A percentile compares a stretch with the other conserved stretches of the same genome.
phyloP scores from a whole-genome alignment of 2,888 invertebrate genomes.

The Embidobia sp. region DNA sequence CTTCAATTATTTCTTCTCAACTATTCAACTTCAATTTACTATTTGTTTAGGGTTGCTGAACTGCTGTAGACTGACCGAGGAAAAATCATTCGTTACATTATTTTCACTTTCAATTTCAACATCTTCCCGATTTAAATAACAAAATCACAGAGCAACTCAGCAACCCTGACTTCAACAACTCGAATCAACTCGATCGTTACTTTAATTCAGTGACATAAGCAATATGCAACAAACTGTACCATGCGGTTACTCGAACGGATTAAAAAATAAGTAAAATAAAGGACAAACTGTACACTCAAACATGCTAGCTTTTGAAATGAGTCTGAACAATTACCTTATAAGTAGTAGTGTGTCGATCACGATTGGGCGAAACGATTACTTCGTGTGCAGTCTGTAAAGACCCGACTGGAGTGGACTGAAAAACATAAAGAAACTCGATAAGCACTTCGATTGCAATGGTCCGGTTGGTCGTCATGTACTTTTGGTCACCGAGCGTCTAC shows the following conservation, averaged over 20 bases:
- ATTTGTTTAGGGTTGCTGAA: no score
- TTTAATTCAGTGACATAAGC: slow-evolving; percentile 49
- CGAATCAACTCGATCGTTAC: slow-evolving; percentile 10
- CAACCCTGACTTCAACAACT: slow-evolving; percentile 1
- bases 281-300: slow-evolving; percentile 25
- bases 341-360: slow-evolving; percentile 91
- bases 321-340: slow-evolving; percentile 85
- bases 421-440: slow-evolving; percentile 70
- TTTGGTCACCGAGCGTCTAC: slow-evolving; percentile 17
- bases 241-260: slow-evolving; percentile 55
- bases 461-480: slow-evolving; percentile 13
- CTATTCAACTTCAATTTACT: no score
- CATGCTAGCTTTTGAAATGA: slow-evolving; percentile 38
- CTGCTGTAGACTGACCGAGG: no score
- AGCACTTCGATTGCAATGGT: slow-evolving; percentile 9
- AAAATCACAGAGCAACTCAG: background rate
- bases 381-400: slow-evolving; percentile 96
- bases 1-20: no score
- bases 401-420: slow-evolving; percentile 95
- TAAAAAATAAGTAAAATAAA: slow-evolving; percentile 17
- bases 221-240: slow-evolving; percentile 59
- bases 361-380: slow-evolving; percentile 93
- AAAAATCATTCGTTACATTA: no score
- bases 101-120: no score
- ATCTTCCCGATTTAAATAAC: no score